Conservation (phyloP, 2,888 invertebrate species). For the Acleris laterana region DNA sequence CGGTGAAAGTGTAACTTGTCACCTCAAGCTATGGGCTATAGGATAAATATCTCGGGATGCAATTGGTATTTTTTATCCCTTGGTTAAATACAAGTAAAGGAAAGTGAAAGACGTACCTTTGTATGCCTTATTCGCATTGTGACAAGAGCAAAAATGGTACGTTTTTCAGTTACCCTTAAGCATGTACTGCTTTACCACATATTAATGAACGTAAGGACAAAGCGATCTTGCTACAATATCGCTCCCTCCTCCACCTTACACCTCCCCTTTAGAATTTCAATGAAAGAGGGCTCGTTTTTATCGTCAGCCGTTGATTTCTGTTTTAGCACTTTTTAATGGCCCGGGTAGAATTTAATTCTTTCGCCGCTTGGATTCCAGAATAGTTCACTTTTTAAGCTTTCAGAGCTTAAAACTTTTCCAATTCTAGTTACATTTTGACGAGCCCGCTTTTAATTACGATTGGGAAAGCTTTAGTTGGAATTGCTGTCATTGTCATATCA, state of each 20-base stretch:
- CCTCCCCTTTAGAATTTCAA: conserved; percentile 40
- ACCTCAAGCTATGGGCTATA: too few species aligned
- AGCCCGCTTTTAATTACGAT: conserved; percentile 1
- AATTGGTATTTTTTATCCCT: too few species aligned
- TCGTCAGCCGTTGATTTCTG: conserved; percentile 63
- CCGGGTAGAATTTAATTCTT: conserved; percentile 48
- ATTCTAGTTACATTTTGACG: conserved; percentile 22
- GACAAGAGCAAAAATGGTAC: too few species aligned
- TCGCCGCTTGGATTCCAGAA: conserved; percentile 33
- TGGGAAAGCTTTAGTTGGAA: not conserved
- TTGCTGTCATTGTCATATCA: not conserved
- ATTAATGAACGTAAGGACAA: too few species aligned
- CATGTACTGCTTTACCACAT: too few species aligned
- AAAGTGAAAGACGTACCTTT: too few species aligned
- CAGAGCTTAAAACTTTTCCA: conserved; percentile 22
- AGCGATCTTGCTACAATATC: not conserved
- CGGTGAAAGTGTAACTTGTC: too few species aligned
- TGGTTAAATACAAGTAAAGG: too few species aligned
- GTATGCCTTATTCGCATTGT: too few species aligned
- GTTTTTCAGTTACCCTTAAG: too few species aligned
- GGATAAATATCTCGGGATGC: too few species aligned
- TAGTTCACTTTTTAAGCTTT: conserved; percentile 39
- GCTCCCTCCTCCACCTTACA: conserved; percentile 8
- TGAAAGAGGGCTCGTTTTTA: conserved; percentile 58
- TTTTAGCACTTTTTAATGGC: conserved; percentile 74